Conservation (phyloP, 2,888 invertebrate genomes). For the Tachina lurida region DNA sequence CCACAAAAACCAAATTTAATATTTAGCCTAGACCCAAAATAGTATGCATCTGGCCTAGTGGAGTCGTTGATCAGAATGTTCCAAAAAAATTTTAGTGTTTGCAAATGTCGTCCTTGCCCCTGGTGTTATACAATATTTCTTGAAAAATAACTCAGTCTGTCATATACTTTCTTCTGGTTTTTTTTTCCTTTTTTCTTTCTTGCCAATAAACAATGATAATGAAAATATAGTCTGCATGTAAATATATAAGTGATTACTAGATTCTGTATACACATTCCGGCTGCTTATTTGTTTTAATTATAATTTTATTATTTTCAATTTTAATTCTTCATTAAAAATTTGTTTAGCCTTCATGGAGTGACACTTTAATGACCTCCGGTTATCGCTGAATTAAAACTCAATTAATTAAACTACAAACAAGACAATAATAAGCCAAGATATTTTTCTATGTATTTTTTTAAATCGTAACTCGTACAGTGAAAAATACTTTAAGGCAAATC, state of each 20-base stretch:
- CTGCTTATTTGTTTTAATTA: constrained; percentile 39
- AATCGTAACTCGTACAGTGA: constrained; percentile 16
- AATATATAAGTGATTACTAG: not conserved
- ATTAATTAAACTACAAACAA: constrained; percentile 82
- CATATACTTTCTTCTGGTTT: not conserved
- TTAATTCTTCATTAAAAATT: constrained; percentile 58
- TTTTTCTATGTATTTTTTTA: constrained; percentile 29
- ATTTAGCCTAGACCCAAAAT: no score
- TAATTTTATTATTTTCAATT: constrained; percentile 50
- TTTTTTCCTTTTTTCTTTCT: not conserved
- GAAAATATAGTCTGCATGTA: constrained; percentile 3
- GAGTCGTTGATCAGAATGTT: no score
- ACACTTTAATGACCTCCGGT: constrained; percentile 72
- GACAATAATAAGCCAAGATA: constrained; percentile 78
- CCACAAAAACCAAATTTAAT: no score
- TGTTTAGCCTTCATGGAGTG: constrained; percentile 71
- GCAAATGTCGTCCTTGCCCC: not conserved
- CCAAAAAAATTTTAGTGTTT: no score
- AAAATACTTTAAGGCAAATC: constrained; percentile 72
- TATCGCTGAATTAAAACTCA: constrained; percentile 80
- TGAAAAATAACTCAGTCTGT: not conserved
- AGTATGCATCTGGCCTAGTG: no score
- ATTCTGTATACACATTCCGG: constrained; percentile 11
- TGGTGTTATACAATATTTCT: not conserved
- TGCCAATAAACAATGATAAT: constrained; percentile 3